Conservation (phyloP, 2,888 invertebrate species). For the Pherbina coryleti region DNA sequence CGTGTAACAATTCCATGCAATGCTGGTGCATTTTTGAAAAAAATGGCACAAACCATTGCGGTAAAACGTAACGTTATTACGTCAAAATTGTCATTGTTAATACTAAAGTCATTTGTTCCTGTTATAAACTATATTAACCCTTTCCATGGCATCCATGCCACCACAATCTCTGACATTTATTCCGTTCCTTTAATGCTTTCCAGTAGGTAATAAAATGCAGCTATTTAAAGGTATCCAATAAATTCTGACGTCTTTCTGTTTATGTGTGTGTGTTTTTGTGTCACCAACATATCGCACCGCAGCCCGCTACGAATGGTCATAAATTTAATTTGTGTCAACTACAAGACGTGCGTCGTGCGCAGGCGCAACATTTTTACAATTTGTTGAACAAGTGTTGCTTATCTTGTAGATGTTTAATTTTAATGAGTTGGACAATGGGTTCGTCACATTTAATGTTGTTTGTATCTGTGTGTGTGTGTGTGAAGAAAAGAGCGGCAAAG, state of each 20-base stretch:
- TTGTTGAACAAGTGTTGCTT: conserved; percentile 48
- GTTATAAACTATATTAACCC: neutral
- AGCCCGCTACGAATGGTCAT: conserved; percentile 22
- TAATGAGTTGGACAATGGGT: conserved; percentile 44
- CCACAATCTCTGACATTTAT: too few species aligned
- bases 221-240: neutral
- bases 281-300: neutral
- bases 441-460: neutral
- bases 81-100: too few species aligned
- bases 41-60: too few species aligned
- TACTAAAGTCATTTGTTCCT: too few species aligned
- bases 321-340: conserved; percentile 42
- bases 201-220: neutral
- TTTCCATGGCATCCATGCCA: too few species aligned
- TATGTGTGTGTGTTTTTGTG: conserved; percentile 35
- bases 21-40: too few species aligned
- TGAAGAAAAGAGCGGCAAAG: neutral
- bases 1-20: too few species aligned
- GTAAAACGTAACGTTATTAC: too few species aligned
- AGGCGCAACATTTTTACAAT: conserved; percentile 40
- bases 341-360: conserved; percentile 34
- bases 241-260: neutral
- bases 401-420: conserved; percentile 58
- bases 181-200: too few species aligned
- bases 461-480: too few species aligned